Conservation (phyloP, 1,140 invertebrate species). For the Phymorhynchus buccinoides region DNA sequence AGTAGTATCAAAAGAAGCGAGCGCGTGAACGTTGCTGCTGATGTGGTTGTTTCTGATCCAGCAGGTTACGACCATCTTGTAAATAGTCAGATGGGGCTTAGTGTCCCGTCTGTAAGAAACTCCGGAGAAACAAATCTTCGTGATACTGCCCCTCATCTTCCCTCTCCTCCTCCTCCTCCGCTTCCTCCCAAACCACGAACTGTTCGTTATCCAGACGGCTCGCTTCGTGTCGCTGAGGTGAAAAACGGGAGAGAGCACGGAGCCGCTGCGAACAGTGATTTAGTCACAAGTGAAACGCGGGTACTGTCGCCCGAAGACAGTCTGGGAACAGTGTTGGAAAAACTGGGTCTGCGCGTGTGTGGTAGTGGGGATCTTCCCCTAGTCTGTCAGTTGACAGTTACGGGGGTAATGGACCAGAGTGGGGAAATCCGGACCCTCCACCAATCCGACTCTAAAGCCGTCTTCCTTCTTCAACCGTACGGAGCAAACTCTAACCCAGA, state of each 20-base stretch:
- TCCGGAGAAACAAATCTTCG: no score
- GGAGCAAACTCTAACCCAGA: neutral
- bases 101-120: no score
- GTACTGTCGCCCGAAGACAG: neutral
- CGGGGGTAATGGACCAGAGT: neutral
- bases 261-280: neutral
- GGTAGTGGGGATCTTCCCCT: neutral
- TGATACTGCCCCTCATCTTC: no score
- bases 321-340: neutral
- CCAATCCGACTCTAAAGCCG: neutral
- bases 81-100: no score
- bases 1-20: no score
- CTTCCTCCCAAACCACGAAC: neutral
- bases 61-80: no score
- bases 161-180: neutral
- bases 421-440: neutral
- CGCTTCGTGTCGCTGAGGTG: neutral
- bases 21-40: no score
- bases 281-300: neutral
- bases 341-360: neutral
- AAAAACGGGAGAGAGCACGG: neutral
- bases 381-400: neutral
- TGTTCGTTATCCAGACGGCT: neutral
- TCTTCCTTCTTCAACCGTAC: neutral
- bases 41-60: no score